Evolutionary conservation across 2,888 invertebrate genomes (phyloP).

Genomic region (Fissipunctia ypsillon): DNA sequence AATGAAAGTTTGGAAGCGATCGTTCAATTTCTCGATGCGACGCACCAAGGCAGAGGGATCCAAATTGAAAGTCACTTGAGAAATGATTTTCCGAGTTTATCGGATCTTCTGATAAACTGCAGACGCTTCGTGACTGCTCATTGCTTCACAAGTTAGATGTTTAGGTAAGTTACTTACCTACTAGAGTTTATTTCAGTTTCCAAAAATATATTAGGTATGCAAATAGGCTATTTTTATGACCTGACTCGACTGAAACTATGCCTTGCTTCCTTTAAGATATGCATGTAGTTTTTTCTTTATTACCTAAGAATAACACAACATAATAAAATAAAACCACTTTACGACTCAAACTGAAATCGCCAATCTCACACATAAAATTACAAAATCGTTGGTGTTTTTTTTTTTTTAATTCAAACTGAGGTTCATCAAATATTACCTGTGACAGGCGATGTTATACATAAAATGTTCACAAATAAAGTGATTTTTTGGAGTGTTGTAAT

Average conservation of each 20-base stretch:
- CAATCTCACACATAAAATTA: slow-evolving; percentile 26
- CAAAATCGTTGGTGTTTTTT: not conserved
- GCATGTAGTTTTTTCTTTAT: not conserved
- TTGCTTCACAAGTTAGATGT: slow-evolving; percentile 35
- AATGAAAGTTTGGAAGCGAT: slow-evolving; percentile 62
- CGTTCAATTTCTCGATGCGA: slow-evolving; percentile 60
- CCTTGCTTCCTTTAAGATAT: not conserved
- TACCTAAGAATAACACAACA: not conserved
- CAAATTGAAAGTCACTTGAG: slow-evolving; percentile 79
- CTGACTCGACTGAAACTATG: not conserved
- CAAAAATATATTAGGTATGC: not conserved
- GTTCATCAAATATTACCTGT: slow-evolving; percentile 14
- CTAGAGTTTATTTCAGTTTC: not conserved
- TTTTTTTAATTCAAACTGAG: not conserved
- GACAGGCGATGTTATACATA: slow-evolving; percentile 28
- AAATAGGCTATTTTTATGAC: not conserved
- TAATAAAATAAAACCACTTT: slow-evolving; percentile 47
- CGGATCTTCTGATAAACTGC: slow-evolving; percentile 58
- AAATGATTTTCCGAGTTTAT: slow-evolving; percentile 74
- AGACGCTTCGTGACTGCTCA: slow-evolving; percentile 53
- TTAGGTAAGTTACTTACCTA: slow-evolving; percentile 2
- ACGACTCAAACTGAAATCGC: slow-evolving; percentile 33
- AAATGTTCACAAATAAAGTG: slow-evolving; percentile 45
- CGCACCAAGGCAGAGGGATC: slow-evolving; percentile 66
- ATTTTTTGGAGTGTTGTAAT: slow-evolving; percentile 24